Evolutionary conservation across 2,113 vertebrate species (phyloP), one percentile per base, ranked within the genome.

Genomic region (Peromyscus leucopus): DNA sequence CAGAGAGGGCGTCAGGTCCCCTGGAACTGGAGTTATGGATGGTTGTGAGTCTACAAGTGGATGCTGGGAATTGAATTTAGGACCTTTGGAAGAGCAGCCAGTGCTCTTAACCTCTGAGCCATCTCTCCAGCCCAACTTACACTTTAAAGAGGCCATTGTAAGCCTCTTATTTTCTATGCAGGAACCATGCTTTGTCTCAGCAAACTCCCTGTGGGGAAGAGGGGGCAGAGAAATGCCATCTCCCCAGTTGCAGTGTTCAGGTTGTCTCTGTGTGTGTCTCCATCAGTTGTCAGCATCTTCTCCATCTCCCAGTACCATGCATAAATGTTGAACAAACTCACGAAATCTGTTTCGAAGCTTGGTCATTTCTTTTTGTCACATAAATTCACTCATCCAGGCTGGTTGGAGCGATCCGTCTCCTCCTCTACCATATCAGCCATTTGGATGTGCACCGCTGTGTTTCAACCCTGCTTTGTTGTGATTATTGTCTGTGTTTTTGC

Each of bases 361-460:
- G 80, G 36, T n/a, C 5, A 39, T 61, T n/a, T 39, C 55, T n/a
- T 59, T 36, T 7, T 13, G 21, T 82, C 55, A 8, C 80, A 83
- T 61, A 61, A 83, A 59, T 59, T 59, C 36, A 33, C 55, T 59
- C 55, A 59, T n/a, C 21, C 55, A 57, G 55, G 33, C 33, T 82
- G 55, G 10, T 57, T 2, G 0, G 51, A n/a, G 33, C 2, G 4
- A 24, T 59, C 2, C 1, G 22, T 26, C 22, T 59, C 36, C 55
- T 82, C 79, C 36, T 24, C 55, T 61, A 26, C 33, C 11, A 17
- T n/a, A 26, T 5, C 13, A 21, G 33, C 5, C 4, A 13, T 15
- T 59, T 15, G 5, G 5, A 57, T n/a, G 55, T 82, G 79, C 22
- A 19, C 51, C 2, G 4, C 36, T n/a, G 33, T 59, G 79, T 39